Evolutionary conservation across 2,888 invertebrate species (phyloP), one percentile per base, ranked within the genome.

Genomic region (Netelia inedita): DNA sequence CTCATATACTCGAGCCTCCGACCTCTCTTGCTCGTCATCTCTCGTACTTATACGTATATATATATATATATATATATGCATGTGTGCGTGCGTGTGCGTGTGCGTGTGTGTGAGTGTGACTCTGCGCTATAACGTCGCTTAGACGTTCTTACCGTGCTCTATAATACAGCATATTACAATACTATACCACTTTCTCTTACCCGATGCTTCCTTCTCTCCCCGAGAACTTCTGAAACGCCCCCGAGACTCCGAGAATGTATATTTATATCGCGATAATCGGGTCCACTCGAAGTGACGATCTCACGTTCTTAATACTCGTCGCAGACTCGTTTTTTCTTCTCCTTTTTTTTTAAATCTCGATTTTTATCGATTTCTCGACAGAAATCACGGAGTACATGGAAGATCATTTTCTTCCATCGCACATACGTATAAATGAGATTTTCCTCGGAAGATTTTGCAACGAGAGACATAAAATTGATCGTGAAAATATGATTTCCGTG

Each of bases 191-290:
- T 82, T 75, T 75, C 81, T 46, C 69, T 68, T n/a, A 35, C 46
- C 16, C 19, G 55, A 66, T 68, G 57, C 59, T 59, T 19, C 35
- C 69, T 63, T 75, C 65, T 0, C 50, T 14, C 50, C 3, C 50
- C n/a, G 53, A 76, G 65, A 43, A 76, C 55, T 63, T 71, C 63
- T 19, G 35, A 21, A 82, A 65, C 19, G 21, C 46, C 55, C 50
- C 16, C 72, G 59, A 8, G 50, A 63, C 35, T 35, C 28, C 35
- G 2, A 46, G 50, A 19, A 28, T n/a, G 69, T 75, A 71, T 82
- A 82, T 82, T 82, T 82, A 76, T 82, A 82, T 63, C 55, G 41
- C 71, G 75, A 82, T 82, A 71, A 82, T 82, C 74, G 81, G 53
- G 69, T 65, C 65, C 81, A 75, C 69, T 81, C 63, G 28, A 63